Conservation (phyloP, 2,797 vertebrate genomes). For the Gobio occitaniae region DNA sequence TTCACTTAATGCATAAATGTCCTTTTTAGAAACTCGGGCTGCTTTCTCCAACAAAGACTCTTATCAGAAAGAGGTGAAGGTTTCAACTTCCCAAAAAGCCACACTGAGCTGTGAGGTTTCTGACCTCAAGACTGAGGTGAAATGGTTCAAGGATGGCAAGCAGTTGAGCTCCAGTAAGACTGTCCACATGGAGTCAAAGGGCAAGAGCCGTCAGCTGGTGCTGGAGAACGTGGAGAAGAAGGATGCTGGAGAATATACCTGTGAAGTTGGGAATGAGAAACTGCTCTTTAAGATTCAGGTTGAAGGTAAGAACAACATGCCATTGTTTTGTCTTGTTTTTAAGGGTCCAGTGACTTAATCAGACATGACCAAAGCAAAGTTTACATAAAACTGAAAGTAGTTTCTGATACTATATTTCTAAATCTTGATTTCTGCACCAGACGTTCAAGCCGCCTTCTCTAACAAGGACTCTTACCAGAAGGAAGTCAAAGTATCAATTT, state of each 20-base stretch:
- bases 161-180: constrained; percentile 69
- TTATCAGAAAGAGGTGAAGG: constrained; percentile 74
- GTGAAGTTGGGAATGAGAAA: constrained; percentile 78
- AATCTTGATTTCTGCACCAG: too few species aligned
- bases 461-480: too few species aligned
- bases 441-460: too few species aligned
- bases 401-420: too few species aligned
- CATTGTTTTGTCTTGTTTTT: not conserved
- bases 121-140: constrained; percentile 79
- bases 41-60: constrained; percentile 79
- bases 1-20: constrained; percentile 7
- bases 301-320: constrained; percentile 21
- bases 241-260: constrained; percentile 81
- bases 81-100: constrained; percentile 71
- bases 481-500: constrained; percentile 71
- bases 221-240: constrained; percentile 77
- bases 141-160: constrained; percentile 77
- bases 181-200: constrained; percentile 72
- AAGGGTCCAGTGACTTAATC: not conserved
- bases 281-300: constrained; percentile 73
- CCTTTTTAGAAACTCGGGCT: constrained; percentile 47
- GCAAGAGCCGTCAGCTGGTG: constrained; percentile 69
- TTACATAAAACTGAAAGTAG: not conserved
- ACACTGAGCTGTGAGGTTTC: constrained; percentile 81
- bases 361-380: not conserved